A percentile compares a stretch with the other conserved stretches of the same genome.
Conservation (phyloP, 1,140 invertebrate species). For the Drosophila kikkawai region DNA sequence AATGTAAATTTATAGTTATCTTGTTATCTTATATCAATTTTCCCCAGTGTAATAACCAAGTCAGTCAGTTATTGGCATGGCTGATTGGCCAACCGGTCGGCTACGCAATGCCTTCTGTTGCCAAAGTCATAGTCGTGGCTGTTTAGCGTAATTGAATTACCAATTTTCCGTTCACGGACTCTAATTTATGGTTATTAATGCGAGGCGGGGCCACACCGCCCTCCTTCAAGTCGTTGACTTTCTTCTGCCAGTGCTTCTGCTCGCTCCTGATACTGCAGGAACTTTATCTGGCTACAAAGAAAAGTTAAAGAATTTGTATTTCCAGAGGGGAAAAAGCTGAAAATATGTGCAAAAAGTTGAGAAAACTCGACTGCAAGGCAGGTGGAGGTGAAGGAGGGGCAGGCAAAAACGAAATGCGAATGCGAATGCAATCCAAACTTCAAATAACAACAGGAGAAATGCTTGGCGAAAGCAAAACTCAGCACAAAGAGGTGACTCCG, state of each 20-base stretch:
- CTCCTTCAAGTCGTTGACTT: conserved; percentile 25
- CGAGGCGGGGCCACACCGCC: conserved; percentile 6
- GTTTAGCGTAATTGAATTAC: conserved; percentile 76
- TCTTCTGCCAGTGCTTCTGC: no score
- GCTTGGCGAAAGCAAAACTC: conserved; percentile 30
- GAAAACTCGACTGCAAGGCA: conserved; percentile 35
- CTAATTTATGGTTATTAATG: conserved; percentile 78
- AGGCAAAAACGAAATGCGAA: conserved; percentile 17
- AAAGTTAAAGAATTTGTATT: conserved; percentile 20
- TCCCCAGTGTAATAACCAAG: conserved; percentile 11
- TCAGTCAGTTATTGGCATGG: conserved; percentile 44
- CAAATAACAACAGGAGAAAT: conserved; percentile 39
- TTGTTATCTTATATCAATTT: neutral
- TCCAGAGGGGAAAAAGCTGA: conserved; percentile 2
- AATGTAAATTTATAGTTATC: no score
- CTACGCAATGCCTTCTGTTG: conserved; percentile 51
- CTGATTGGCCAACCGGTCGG: conserved; percentile 65
- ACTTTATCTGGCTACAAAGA: conserved; percentile 35
- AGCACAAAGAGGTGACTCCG: conserved; percentile 26
- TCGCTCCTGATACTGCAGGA: neutral
- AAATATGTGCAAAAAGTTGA: conserved; percentile 50
- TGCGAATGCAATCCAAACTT: conserved; percentile 62
- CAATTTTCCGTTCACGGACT: conserved; percentile 53
- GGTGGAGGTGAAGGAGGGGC: neutral
- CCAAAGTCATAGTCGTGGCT: conserved; percentile 46